Base-by-base conservation (phyloP, 2,888 invertebrate genomes). In the Rhopalosiphum nymphaeae region DNA sequence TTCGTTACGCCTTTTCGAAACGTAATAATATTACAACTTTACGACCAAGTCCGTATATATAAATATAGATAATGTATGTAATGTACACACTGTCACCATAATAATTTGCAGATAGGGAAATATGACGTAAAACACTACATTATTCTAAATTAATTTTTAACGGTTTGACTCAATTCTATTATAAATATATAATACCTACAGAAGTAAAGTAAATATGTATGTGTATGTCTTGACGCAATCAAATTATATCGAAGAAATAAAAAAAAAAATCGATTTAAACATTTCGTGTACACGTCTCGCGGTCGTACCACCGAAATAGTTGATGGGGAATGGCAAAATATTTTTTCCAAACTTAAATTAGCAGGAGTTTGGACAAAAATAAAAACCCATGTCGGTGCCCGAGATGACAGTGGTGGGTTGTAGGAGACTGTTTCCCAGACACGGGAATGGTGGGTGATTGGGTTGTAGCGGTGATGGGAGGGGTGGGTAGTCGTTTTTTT, bases 231-330 rank as follows among this genome's bases (percentile, higher is more conserved):
- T 16, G 36, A 36, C 78, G 21, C 78, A 36, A 78, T 78, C 78
- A 78, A 78, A 78, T 36, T 78, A 78, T 36, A 36, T 78, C 78
- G 36, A 7, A 78, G 36, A 78, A 78, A 78, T 78, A 78, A 36
- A 67, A 67, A 67, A 67, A 78, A 78, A 78, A 78, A 78, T 78
- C 78, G 78, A 78, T 78, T 78, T 78, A 42, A 78, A 78, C 78
- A 78, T 78, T 78, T 78, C 21, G 21, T 21, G 21, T 36, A 36
- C 21, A 42, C 78, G 78, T 78, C 78, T 78, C 36, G 36, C 21
- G 78, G 78, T 78, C 36, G 21, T 7, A 21, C 36, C 21, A 21
- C 21, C 36, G 36, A 78, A 36, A 67, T 21, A 21, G 67, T 16
- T 7, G 36, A 36, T 7, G 36, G 67, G n/a, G 67, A 36, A 36